Evolutionary conservation across 2,113 vertebrate genomes (phyloP).

Genomic region (Oryzias melastigma): DNA sequence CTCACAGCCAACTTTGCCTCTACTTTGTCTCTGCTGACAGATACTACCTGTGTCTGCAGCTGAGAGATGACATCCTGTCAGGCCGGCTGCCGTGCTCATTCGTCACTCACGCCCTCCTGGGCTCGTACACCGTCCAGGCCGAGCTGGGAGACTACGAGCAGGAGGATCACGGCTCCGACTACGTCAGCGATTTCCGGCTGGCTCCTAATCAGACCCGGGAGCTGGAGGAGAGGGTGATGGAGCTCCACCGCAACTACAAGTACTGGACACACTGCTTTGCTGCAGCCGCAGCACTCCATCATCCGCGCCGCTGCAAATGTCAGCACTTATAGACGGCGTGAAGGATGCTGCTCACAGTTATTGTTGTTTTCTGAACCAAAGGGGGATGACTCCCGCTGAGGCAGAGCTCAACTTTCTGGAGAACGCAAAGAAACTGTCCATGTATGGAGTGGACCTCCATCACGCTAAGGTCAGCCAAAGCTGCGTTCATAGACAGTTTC

Average conservation of each 20-base stretch:
- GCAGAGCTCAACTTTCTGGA: conserved; percentile 98
- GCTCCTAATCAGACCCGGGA: conserved; percentile 95
- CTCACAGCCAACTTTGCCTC: conserved; percentile 43
- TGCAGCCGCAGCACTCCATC: conserved; percentile 2
- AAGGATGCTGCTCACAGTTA: conserved; percentile 33
- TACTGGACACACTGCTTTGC: conserved; percentile 42
- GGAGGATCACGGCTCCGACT: conserved; percentile 89
- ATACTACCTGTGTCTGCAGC: conserved; percentile 98
- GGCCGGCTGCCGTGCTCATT: conserved; percentile 97
- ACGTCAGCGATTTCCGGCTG: conserved; percentile 90
- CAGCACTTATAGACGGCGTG: conserved; percentile 18
- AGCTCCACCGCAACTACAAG: conserved; percentile 96
- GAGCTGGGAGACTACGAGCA: conserved; percentile 93
- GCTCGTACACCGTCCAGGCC: conserved; percentile 93
- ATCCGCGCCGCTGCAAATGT: conserved; percentile 2
- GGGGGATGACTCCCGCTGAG: conserved; percentile 96
- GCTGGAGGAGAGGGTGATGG: conserved; percentile 96
- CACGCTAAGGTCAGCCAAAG: conserved; percentile 88
- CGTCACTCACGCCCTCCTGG: conserved; percentile 93
- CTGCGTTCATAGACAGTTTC: background rate
- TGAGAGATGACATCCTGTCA: conserved; percentile 95
- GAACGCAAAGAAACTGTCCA: conserved; percentile 98
- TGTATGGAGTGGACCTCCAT: conserved; percentile 98
- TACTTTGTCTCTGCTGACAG: conserved; percentile 69
- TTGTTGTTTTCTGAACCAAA: conserved; percentile 58